phyloP scores from a whole-genome alignment of 2,797 vertebrate species.

The Vespertilio murinus region DNA sequence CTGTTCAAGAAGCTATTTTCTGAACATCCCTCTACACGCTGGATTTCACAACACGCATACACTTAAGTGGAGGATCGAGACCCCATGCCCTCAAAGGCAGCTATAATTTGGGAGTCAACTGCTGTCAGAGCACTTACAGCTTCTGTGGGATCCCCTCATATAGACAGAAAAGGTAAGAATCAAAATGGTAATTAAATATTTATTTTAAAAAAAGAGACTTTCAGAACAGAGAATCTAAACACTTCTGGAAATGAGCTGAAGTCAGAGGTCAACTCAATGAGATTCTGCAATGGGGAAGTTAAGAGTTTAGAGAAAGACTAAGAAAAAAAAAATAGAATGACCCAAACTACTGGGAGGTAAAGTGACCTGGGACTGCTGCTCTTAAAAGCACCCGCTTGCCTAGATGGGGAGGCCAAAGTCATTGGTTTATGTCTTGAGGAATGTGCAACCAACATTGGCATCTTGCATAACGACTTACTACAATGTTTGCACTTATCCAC shows the following conservation, averaged over 20 bases:
- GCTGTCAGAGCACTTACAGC: neutral
- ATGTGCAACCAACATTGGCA: rapidly evolving
- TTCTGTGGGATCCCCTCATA: neutral
- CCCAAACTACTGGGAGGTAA: neutral
- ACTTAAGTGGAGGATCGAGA: neutral
- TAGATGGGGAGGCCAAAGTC: neutral
- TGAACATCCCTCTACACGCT: slow-evolving; percentile 77
- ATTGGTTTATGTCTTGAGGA: neutral
- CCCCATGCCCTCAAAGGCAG: neutral
- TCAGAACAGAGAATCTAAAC: neutral
- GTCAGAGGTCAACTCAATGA: neutral
- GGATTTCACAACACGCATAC: slow-evolving; percentile 81
- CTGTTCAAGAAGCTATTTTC: slow-evolving; percentile 83
- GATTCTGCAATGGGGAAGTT: slow-evolving; percentile 33
- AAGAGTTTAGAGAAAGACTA: slow-evolving; percentile 17
- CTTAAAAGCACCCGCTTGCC: neutral
- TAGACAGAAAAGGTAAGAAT: neutral
- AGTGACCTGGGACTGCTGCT: neutral
- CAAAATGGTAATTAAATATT: neutral
- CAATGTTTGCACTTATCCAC: rapidly evolving
- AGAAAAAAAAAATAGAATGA: slow-evolving; percentile 16
- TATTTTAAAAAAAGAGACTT: neutral
- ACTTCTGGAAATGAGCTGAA: neutral
- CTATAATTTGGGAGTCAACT: neutral
- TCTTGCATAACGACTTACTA: rapidly evolving